A percentile compares a stretch with the other conserved stretches of the same genome.
Evolutionary conservation across 1,140 invertebrate genomes (phyloP).

Genomic region (Nasonia vitripennis): DNA sequence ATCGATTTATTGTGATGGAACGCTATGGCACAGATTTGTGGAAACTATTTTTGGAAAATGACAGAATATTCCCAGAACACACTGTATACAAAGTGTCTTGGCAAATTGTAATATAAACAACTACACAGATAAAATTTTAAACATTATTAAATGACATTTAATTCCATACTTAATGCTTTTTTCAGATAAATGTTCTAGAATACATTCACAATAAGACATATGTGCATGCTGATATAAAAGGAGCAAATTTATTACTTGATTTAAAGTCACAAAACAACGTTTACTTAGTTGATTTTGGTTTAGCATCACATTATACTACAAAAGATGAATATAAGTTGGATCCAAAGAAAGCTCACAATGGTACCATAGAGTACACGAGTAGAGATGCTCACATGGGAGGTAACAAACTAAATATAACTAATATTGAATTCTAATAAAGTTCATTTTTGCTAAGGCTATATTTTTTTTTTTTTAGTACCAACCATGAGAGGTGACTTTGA

Average conservation of each 20-base stretch:
- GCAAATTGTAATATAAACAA: conserved; percentile 84
- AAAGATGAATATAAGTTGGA: conserved; percentile 89
- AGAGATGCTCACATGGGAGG: conserved; percentile 92
- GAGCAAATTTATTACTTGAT: conserved; percentile 90
- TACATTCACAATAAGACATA: conserved; percentile 92
- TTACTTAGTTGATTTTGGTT: conserved; percentile 95
- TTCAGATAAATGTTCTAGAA: conserved; percentile 87
- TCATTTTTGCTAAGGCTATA: background rate
- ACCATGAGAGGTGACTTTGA: conserved; percentile 93
- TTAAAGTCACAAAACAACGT: conserved; percentile 83
- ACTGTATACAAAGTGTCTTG: conserved; percentile 88
- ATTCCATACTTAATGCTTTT: conserved; percentile 2
- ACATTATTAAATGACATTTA: background rate
- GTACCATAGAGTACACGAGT: conserved; percentile 96
- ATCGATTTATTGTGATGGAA: conserved; percentile 94
- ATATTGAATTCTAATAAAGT: background rate
- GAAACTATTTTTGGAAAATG: conserved; percentile 84
- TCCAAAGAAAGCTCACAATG: conserved; percentile 94
- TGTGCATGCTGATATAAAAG: conserved; percentile 95
- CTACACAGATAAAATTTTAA: conserved; percentile 7
- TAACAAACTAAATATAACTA: conserved; percentile 59
- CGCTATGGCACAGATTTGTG: conserved; percentile 93
- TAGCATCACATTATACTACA: conserved; percentile 86
- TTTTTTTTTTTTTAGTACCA: conserved; percentile 77
- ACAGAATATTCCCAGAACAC: conserved; percentile 81